A percentile compares a stretch with the other conserved stretches of the same genome.
These are phyloP conservation scores for Thyatira batis DNA, from an alignment of 2,888 invertebrate species.

Conservation along the genomic window DNA sequence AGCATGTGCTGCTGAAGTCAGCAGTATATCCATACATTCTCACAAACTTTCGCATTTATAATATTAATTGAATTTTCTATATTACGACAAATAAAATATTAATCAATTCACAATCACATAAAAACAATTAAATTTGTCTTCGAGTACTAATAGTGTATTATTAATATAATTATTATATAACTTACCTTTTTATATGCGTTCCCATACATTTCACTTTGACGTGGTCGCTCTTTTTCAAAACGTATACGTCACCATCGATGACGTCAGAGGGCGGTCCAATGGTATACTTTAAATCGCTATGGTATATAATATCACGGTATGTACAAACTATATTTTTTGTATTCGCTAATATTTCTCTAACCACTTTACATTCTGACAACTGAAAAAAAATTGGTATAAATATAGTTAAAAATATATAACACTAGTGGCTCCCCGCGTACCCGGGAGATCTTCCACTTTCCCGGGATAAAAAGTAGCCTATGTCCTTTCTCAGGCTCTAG, in stretches of 20 bases:
- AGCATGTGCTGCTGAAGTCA: no score
- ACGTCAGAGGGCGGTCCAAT: constrained; percentile 79
- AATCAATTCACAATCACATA: no score
- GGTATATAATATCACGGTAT: constrained; percentile 87
- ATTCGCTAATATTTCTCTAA: constrained; percentile 43
- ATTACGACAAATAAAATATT: no score
- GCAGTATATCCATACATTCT: no score
- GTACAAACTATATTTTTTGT: constrained; percentile 66
- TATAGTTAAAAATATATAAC: no score
- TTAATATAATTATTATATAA: background rate
- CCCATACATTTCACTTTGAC: constrained; percentile 85
- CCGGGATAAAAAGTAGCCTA: no score
- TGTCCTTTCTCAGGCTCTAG: no score
- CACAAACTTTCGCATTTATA: no score
- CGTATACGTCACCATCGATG: constrained; percentile 81
- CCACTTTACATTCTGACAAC: constrained; percentile 74
- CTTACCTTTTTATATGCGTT: constrained; percentile 50
- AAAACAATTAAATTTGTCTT: no score
- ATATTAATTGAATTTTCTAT: no score
- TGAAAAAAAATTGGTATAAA: constrained; percentile 46
- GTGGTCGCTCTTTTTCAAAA: constrained; percentile 86
- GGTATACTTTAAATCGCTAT: constrained; percentile 83
- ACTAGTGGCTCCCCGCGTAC: no score
- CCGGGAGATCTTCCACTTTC: no score
- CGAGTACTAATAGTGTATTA: background rate